phyloP scores from a whole-genome alignment of 2,113 vertebrate species.

The Motacilla tschutschensis region DNA sequence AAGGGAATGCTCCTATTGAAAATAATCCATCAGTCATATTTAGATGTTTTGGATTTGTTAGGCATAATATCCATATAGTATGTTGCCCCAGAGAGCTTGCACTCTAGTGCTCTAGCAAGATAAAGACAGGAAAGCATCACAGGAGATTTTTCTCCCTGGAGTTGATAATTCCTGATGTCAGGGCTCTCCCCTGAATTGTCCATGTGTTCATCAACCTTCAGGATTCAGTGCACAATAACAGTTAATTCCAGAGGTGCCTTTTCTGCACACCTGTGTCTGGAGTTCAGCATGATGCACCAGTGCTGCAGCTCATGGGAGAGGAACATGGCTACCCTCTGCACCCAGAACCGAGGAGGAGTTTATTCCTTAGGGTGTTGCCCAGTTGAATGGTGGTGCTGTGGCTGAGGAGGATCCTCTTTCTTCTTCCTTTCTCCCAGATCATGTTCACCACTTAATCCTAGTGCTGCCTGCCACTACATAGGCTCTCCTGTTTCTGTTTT shows the following conservation, averaged over 20 bases:
- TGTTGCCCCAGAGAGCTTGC: background rate
- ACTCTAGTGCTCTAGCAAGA: background rate
- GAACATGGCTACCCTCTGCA: background rate
- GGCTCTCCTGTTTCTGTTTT: background rate
- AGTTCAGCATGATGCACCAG: background rate
- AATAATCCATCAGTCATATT: fast-evolving
- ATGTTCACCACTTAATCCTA: background rate
- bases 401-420: background rate
- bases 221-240: background rate
- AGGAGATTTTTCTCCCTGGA: background rate
- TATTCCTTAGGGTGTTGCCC: background rate
- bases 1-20: background rate
- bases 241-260: background rate
- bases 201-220: background rate
- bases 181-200: background rate
- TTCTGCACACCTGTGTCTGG: background rate
- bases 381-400: background rate
- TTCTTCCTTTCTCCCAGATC: background rate
- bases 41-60: background rate
- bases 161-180: background rate
- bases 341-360: background rate
- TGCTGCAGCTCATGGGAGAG: fast-evolving
- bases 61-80: background rate
- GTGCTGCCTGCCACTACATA: background rate
- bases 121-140: background rate